These are phyloP conservation scores for Hyposoter dolosus DNA, from an alignment of 2,888 invertebrate species.

Conservation along the genomic window DNA sequence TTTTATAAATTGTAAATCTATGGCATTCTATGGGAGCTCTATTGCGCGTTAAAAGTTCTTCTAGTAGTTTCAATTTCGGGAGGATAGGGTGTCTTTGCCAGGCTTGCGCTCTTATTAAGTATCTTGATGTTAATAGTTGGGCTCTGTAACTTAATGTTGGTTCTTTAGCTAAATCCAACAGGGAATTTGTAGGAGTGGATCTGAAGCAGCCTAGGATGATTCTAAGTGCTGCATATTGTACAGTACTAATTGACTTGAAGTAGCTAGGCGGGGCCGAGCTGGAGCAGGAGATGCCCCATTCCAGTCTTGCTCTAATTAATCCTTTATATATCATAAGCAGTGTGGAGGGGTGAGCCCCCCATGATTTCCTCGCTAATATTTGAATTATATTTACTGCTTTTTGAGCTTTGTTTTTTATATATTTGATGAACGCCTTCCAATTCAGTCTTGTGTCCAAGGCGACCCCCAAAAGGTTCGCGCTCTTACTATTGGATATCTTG, in stretches of 20 bases:
- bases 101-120: not conserved
- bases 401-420: not conserved
- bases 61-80: not conserved
- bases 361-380: conserved; percentile 6
- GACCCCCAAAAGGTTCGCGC: conserved; percentile 30
- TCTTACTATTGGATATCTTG: not conserved
- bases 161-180: conserved; percentile 1
- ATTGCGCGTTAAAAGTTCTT: not conserved
- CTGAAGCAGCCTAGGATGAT: not conserved
- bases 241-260: not conserved
- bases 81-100: not conserved
- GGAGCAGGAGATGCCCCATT: conserved; percentile 7
- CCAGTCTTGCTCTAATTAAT: conserved; percentile 10
- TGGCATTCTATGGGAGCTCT: not conserved
- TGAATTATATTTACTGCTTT: conserved; percentile 15
- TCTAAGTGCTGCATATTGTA: not conserved
- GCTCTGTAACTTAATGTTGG: not conserved
- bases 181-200: conserved; percentile 26
- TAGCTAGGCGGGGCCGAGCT: not conserved
- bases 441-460: conserved; percentile 29
- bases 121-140: not conserved
- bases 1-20: not conserved
- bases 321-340: conserved; percentile 26
- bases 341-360: conserved; percentile 38
- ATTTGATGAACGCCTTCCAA: conserved; percentile 15